Base-by-base conservation (phyloP, 2,797 vertebrate species). In the Pterois miles region DNA sequence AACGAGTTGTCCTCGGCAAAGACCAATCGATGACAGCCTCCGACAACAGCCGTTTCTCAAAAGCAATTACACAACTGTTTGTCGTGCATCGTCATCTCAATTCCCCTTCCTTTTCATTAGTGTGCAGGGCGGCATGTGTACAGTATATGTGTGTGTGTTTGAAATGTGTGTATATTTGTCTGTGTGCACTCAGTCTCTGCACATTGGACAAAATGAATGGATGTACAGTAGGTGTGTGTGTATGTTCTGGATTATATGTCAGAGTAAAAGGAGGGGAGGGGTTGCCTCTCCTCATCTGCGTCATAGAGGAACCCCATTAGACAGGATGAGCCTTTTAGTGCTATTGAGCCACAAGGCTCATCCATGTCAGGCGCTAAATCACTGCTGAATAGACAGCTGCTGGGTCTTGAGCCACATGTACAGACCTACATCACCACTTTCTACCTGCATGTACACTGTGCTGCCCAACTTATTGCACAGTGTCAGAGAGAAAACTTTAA, bases 231-330 rank as follows among this genome's bases (percentile, higher is more conserved):
- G 56, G 76, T 65, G 70, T 65, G 53, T 50, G 74, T 74, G 81
- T 80, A 33, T 79, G 77, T 76, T 81, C 71, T 50, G 64, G 78
- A 63, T 82, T 48, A 71, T 65, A 84, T 91, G 90, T 91, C 80
- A 75, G 87, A 78, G 81, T 72, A 48, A 81, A 74, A 62, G 74
- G 62, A 82, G 65, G 80, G 88, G 89, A 65, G 86, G 81, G 86
- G 71, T 79, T 78, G 79, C 75, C 79, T 84, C 83, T 84, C 70
- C 80, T 76, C 13, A 82, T 85, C 82, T 95, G 92, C 91, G 88
- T 95, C 94, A 94, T 80, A 91, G 89, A 92, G 93, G 90, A 93
- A 88, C 92, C 90, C 92, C 92, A 94, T 95, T 95, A 95, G 90
- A 83, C 82, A 76, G 88, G 91, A 94, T 93, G 90, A 94, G 92